phyloP scores from a whole-genome alignment of 2,113 vertebrate genomes.

The Cnemophilus loriae region DNA sequence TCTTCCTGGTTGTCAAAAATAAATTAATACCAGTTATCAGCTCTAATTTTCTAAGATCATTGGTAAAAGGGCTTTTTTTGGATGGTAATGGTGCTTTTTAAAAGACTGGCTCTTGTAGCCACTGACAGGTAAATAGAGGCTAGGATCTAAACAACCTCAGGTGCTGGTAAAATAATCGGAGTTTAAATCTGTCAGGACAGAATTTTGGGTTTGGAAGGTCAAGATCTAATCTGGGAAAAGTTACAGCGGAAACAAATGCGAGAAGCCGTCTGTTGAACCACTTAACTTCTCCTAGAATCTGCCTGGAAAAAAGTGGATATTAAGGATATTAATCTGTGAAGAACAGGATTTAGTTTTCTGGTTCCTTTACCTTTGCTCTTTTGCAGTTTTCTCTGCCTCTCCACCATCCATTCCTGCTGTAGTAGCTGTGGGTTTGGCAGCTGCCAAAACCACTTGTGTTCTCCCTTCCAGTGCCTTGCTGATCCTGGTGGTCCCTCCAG shows the following conservation, averaged over 20 bases:
- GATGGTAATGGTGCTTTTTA: background rate
- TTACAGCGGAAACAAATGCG: background rate
- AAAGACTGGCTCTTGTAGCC: background rate
- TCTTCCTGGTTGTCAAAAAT: background rate
- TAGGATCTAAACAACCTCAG: background rate
- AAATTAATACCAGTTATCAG: background rate
- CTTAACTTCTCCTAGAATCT: background rate
- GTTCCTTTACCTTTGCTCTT: background rate
- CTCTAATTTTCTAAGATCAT: background rate
- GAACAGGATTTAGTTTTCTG: background rate
- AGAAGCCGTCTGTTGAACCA: background rate
- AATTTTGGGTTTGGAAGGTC: background rate
- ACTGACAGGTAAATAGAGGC: background rate
- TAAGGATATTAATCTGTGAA: background rate
- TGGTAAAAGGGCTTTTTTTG: background rate
- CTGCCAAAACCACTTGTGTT: accelerated
- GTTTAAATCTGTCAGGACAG: background rate
- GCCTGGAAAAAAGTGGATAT: background rate
- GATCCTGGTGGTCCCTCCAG: background rate
- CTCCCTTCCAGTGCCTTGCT: accelerated
- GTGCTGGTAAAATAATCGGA: background rate
- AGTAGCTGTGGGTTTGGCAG: background rate
- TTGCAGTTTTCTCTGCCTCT: background rate
- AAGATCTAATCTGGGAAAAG: background rate
- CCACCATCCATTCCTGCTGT: accelerated